Conservation (phyloP, 2,888 invertebrate genomes). For the Germaria angustata region DNA sequence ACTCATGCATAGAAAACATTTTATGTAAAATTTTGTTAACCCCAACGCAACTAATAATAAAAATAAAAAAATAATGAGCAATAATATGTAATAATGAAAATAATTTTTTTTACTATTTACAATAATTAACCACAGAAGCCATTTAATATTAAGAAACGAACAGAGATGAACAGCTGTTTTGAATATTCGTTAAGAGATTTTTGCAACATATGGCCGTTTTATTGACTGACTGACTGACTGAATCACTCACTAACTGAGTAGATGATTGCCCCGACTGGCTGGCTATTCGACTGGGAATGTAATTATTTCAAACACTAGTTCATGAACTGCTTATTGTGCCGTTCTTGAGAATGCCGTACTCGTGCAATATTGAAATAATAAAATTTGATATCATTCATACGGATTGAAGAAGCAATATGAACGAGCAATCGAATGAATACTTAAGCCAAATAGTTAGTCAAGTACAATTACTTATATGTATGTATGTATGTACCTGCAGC, state of each 20-base stretch:
- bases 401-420: constrained; percentile 19
- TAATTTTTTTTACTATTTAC: constrained; percentile 6
- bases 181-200: neutral
- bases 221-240: neutral
- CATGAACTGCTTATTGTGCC: constrained; percentile 12
- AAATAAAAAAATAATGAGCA: constrained; percentile 2
- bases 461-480: neutral
- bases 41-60: constrained; percentile 12
- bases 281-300: neutral
- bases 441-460: neutral
- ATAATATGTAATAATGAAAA: neutral
- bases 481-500: neutral
- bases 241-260: neutral
- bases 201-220: neutral
- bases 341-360: constrained; percentile 39
- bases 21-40: constrained; percentile 40
- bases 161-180: constrained; percentile 29
- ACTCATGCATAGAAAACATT: neutral
- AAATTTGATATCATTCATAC: constrained; percentile 36
- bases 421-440: neutral
- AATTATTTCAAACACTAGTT: constrained; percentile 11
- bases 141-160: constrained; percentile 31
- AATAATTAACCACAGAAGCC: constrained; percentile 50
- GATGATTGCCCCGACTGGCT: neutral
- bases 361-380: constrained; percentile 25